Percentiles rank a stretch among this genome's conserved stretches.
Evolutionary conservation across 2,113 vertebrate genomes (phyloP).

Genomic region (Terrapene triunguis): DNA sequence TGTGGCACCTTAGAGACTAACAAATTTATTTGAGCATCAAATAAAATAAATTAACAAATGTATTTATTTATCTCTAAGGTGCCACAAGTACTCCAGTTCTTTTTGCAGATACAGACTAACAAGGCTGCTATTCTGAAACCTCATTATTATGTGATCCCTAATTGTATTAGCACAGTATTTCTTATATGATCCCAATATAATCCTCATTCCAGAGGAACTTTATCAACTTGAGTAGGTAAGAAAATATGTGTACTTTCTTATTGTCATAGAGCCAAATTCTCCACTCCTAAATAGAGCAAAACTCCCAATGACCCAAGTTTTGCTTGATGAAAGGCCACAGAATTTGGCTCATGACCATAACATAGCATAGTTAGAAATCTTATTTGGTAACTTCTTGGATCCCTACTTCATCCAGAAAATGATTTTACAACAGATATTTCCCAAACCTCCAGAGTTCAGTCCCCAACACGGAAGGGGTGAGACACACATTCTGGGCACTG

Average conservation of each 20-base stretch:
- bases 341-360: background rate
- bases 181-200: background rate
- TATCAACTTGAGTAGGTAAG: background rate
- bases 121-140: too few relatives aligned
- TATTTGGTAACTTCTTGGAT: background rate
- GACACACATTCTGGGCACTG: background rate
- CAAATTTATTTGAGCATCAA: too few relatives aligned
- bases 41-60: too few relatives aligned
- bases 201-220: background rate
- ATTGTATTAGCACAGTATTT: background rate
- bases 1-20: too few relatives aligned
- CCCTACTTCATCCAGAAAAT: background rate
- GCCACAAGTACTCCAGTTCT: too few relatives aligned
- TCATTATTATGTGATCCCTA: background rate
- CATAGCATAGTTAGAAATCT: background rate
- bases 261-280: background rate
- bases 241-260: background rate
- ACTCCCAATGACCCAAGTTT: background rate
- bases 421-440: background rate
- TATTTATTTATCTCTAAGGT: too few relatives aligned
- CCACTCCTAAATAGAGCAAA: background rate
- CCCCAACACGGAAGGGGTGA: background rate
- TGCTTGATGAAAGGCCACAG: background rate
- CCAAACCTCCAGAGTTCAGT: too few relatives aligned
- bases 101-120: too few relatives aligned